Evolutionary conservation across 1,140 invertebrate species (phyloP).

Genomic region (Sesamia nonagrioides): DNA sequence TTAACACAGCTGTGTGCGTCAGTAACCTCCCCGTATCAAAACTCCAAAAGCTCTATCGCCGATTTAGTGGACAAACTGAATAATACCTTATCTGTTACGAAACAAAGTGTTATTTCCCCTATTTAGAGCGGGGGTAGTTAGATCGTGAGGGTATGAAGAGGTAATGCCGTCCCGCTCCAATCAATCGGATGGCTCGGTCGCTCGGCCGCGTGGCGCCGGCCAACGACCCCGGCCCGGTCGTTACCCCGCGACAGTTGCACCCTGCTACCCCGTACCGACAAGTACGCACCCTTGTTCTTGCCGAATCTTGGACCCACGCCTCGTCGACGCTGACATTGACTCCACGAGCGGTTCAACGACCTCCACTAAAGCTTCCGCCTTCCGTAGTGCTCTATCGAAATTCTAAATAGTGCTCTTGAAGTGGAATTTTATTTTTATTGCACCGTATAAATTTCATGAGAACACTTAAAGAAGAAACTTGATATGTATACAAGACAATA

Average conservation of each 20-base stretch:
- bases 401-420: conserved; percentile 54
- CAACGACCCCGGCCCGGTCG: conserved; percentile 82
- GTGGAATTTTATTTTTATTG: conserved; percentile 53
- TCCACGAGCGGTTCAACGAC: conserved; percentile 76
- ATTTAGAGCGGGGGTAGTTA: conserved; percentile 74
- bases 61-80: conserved; percentile 59
- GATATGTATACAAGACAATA: conserved; percentile 16
- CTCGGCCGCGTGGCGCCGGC: conserved; percentile 81
- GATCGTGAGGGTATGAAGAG: conserved; percentile 73
- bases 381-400: conserved; percentile 73
- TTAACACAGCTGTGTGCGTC: conserved; percentile 75
- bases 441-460: conserved; percentile 44
- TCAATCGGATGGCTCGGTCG: conserved; percentile 82
- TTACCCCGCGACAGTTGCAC: conserved; percentile 83
- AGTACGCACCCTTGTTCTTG: conserved; percentile 79
- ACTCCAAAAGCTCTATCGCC: conserved; percentile 63
- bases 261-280: conserved; percentile 78
- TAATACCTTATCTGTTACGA: conserved; percentile 71
- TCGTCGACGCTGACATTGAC: conserved; percentile 83
- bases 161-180: conserved; percentile 80
- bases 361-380: conserved; percentile 73
- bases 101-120: conserved; percentile 76
- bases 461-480: conserved; percentile 29
- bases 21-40: conserved; percentile 53
- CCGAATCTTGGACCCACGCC: conserved; percentile 80